Evolutionary conservation across 2,113 vertebrate species (phyloP).

Genomic region (Anguilla rostrata): DNA sequence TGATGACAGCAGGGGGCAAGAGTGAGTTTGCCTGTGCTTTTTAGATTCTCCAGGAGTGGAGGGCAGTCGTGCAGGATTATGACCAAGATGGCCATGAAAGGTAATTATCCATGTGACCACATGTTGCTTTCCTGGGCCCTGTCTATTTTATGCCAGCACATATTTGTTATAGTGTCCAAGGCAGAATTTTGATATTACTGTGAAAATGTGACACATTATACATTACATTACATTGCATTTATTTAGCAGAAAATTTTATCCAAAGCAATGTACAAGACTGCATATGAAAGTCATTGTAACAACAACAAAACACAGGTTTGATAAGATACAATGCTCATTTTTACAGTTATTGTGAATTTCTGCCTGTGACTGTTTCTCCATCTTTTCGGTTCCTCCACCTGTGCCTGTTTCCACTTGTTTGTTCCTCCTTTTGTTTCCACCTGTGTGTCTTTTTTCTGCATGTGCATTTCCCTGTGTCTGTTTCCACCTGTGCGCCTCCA

Average conservation of each 20-base stretch:
- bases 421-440: too few species aligned
- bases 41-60: conserved; percentile 64
- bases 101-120: conserved; percentile 32
- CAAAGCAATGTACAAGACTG: too few species aligned
- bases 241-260: too few species aligned
- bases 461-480: too few species aligned
- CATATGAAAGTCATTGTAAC: too few species aligned
- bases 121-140: not conserved
- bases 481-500: not conserved
- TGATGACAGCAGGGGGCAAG: not conserved
- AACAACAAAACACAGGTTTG: too few species aligned
- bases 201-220: not conserved
- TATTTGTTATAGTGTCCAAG: not conserved
- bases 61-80: conserved; percentile 53
- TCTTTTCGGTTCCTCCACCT: not conserved
- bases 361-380: not conserved
- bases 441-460: too few species aligned
- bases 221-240: too few species aligned
- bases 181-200: not conserved
- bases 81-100: conserved; percentile 52
- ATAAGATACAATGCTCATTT: too few species aligned
- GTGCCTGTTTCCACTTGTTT: not conserved
- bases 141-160: not conserved
- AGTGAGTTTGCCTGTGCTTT: conserved; percentile 18
- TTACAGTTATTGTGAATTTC: too few species aligned